Conservation (phyloP, 2,113 vertebrate species). For the Ariopsis seemanni region DNA sequence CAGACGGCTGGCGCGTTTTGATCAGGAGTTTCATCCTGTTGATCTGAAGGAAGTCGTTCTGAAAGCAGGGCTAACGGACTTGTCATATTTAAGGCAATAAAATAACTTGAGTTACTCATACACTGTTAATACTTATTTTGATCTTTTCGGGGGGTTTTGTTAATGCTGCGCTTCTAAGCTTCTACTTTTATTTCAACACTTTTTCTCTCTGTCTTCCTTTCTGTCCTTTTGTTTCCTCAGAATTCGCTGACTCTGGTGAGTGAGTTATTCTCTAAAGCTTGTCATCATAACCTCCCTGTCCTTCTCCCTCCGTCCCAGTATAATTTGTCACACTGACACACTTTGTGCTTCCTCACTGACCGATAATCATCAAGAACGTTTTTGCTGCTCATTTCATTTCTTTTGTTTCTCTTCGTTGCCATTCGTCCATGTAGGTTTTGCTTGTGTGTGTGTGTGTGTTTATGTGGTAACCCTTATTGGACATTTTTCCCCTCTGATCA, state of each 20-base stretch:
- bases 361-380: neutral
- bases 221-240: conserved; percentile 72
- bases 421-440: neutral
- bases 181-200: conserved; percentile 65
- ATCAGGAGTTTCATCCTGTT: neutral
- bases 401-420: neutral
- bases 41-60: neutral
- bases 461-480: neutral
- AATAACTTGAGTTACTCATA: neutral
- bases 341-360: neutral
- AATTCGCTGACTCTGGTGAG: conserved; percentile 84
- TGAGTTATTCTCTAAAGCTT: conserved; percentile 74
- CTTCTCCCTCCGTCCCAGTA: conserved; percentile 13
- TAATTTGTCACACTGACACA: neutral
- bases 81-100: neutral
- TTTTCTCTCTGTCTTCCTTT: conserved; percentile 55
- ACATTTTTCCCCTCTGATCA: neutral
- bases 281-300: conserved; percentile 55
- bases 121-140: neutral
- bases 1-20: neutral
- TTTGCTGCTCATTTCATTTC: conserved; percentile 5
- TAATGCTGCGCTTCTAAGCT: neutral
- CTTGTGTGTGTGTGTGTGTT: neutral
- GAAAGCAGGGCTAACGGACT: neutral
- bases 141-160: neutral